Base-by-base conservation (phyloP, 2,113 vertebrate genomes). In the Ibidorhyncha struthersii region DNA sequence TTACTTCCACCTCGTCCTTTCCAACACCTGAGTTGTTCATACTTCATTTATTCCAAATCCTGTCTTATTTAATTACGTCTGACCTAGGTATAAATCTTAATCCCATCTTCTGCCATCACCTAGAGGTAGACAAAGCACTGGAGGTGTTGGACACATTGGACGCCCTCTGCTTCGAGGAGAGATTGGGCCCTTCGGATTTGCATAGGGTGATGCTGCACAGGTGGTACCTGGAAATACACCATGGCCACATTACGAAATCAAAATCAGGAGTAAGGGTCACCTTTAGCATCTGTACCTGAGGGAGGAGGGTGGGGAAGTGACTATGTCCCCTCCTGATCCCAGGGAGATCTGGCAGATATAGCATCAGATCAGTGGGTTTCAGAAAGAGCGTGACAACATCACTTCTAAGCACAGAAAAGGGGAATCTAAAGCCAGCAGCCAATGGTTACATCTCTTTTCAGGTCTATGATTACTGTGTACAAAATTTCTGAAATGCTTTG, bases 221-320 rank as follows among this genome's bases (percentile, higher is more conserved):
- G 29, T 49, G 7, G 3, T 55, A 34, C 9, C 3, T 4, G 30
- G 69, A 70, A 66, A 58, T 81, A 50, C 36, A 43, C 16, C 3
- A 6, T 0, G 0, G 15, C 10, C 12, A 20, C 38, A 10, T 55
- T 74, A n/a, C 3, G 65, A 87, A 71, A 49, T 36, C 1, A 9
- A 72, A 49, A 67, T 47, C 12, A 13, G 56, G 63, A 84, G 18
- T 17, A 63, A 72, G 32, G 82, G 10, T 34, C 0, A 0, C 73
- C 32, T 84, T 49, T 85, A 71, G 30, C 25, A 22, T 62, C 53
- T 59, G 16, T 32, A 76, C 34, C 47, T 0, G 0, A 36, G 38
- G 41, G 58, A 69, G 14, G 43, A 14, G 29, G 21, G 13, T 43
- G 20, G 6, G 0, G 3, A 23, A 79, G 40, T 38, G 14, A n/a